Evolutionary conservation across 2,888 invertebrate species (phyloP).

Genomic region (Invenusta paracnida): DNA sequence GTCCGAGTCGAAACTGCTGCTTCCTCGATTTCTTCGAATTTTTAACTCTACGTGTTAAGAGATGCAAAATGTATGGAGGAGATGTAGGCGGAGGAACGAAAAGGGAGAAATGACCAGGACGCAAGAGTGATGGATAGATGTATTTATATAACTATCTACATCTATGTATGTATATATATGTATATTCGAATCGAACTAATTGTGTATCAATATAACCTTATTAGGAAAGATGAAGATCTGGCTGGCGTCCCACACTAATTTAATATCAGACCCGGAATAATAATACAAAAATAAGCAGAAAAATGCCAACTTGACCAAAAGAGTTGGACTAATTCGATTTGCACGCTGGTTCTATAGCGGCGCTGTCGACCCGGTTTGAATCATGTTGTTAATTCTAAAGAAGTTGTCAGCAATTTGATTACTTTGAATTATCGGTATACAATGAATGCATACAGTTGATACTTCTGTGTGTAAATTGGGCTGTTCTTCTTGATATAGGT

Average conservation of each 20-base stretch:
- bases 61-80: no score
- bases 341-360: not conserved
- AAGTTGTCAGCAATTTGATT: constrained; percentile 3
- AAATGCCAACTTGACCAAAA: constrained; percentile 8
- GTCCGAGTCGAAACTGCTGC: not conserved
- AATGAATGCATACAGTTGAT: no score
- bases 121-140: no score
- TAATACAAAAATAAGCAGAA: constrained; percentile 26
- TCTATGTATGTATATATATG: no score
- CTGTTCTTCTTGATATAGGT: no score
- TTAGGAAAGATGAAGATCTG: constrained; percentile 15
- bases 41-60: no score
- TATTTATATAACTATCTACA: no score
- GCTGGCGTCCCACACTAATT: not conserved
- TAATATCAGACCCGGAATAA: not conserved
- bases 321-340: constrained; percentile 8
- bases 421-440: not conserved
- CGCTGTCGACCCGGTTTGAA: not conserved
- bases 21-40: not conserved
- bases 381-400: not conserved
- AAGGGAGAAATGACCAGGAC: no score
- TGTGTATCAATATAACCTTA: constrained; percentile 26
- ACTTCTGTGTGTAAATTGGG: no score
- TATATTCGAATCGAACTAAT: constrained; percentile 4
- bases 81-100: no score